Percentiles rank a stretch among this genome's conserved stretches.
phyloP scores from a whole-genome alignment of 2,797 vertebrate genomes.

The Pseudotriccus pelzelni region DNA sequence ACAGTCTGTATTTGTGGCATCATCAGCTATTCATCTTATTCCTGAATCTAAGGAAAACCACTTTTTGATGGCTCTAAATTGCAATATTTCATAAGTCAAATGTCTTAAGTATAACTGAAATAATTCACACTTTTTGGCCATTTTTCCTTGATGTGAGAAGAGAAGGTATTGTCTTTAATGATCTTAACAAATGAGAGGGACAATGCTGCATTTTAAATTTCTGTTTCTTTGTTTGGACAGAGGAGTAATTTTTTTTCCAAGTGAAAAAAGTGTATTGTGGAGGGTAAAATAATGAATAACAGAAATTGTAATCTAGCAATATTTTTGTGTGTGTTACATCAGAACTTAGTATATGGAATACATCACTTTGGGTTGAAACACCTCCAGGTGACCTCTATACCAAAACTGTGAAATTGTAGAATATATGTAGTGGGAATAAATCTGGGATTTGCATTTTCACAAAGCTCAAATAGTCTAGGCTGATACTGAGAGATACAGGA shows the following conservation, averaged over 20 bases:
- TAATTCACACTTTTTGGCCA: neutral
- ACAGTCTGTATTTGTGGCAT: neutral
- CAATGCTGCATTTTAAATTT: neutral
- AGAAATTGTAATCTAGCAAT: neutral
- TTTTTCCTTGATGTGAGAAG: neutral
- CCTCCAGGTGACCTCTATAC: fast-evolving
- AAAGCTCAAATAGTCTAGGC: neutral
- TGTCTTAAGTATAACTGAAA: neutral
- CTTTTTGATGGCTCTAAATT: neutral
- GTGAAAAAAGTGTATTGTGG: neutral
- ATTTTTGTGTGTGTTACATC: neutral
- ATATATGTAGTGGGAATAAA: neutral
- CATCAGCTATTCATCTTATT: neutral
- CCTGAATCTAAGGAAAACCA: neutral
- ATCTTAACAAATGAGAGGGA: neutral
- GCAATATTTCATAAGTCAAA: neutral
- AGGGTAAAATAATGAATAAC: neutral
- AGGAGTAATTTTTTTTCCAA: neutral
- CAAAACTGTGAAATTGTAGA: neutral
- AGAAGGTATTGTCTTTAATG: neutral
- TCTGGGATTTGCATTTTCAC: neutral
- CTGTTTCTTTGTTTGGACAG: neutral
- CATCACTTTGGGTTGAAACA: neutral
- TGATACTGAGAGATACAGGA: neutral
- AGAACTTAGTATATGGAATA: neutral